Evolutionary conservation across 2,888 invertebrate species (phyloP), one percentile per base, ranked within the genome.

Genomic region (Helobdella robusta): DNA sequence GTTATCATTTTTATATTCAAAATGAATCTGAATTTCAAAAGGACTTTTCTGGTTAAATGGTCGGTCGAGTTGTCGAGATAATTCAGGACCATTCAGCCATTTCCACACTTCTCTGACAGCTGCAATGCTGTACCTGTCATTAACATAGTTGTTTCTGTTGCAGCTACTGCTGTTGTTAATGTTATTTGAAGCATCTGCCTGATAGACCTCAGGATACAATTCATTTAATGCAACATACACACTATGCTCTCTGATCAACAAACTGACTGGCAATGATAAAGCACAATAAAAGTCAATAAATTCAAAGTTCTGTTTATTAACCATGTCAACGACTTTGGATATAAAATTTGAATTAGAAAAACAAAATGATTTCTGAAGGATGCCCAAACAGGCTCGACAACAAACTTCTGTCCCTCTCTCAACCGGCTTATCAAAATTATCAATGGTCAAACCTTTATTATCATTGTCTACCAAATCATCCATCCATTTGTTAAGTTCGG

Each of bases 21-120:
- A 81, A 69, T 68, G 73, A 35, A 79, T 59, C 34, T 70, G 72
- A 15, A 80, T 75, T 46, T 79, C 78, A 73, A 79, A 78, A 15
- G 23, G 8, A 59, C 68, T 67, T 25, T 65, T 70, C 58, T 66
- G 68, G 48, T 68, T 68, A 56, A 71, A 68, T 25, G 65, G 59
- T 5, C 60, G 66, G 1, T 79, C 78, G 0, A 87, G 78, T 58
- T 78, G 75, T 18, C 79, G 67, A 20, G 85, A 84, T 28, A 90
- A 78, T 64, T 80, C 78, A 0, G 83, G 81, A 62, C 86, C 85
- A 63, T 86, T 82, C 15, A 85, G 83, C 82, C 86, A 85, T 78
- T 89, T 89, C 84, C 89, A 89, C 0, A 86, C 86, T 75, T 89
- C 89, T 75, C 91, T 91, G 0, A 88, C 76, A 0, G 85, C 71